Evolutionary conservation across 2,113 vertebrate species (phyloP).

Genomic region (Pluvianellus socialis): DNA sequence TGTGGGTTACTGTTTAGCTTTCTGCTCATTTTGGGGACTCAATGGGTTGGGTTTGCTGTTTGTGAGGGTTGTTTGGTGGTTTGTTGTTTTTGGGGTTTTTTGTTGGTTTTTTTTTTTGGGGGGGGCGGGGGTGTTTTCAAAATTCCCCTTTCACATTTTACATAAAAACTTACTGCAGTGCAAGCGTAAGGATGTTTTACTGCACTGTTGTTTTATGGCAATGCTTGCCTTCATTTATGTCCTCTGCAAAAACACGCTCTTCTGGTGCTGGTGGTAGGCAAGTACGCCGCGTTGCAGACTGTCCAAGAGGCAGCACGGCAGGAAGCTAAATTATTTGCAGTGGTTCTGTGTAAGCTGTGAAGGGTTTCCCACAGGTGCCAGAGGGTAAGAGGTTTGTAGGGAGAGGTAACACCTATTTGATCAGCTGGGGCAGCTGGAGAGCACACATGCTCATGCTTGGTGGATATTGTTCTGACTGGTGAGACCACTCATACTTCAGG

Average conservation of each 20-base stretch:
- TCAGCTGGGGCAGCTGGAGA: not conserved
- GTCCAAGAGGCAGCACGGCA: not conserved
- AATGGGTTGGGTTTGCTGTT: not conserved
- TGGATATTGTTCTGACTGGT: not conserved
- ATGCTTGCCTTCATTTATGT: not conserved
- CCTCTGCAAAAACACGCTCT: not conserved
- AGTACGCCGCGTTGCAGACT: accelerated
- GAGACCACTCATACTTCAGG: not conserved
- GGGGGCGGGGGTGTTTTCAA: not conserved
- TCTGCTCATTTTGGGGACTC: not conserved
- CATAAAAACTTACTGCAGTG: not conserved
- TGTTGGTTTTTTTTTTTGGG: not conserved
- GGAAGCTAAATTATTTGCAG: not conserved
- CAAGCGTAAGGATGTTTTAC: not conserved
- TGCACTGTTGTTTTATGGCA: not conserved
- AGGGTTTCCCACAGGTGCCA: not conserved
- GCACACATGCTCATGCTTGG: not conserved
- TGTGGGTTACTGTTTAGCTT: not conserved
- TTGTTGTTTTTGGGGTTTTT: too few species aligned
- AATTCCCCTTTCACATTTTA: not conserved
- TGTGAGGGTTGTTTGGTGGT: too few species aligned
- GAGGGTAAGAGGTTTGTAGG: not conserved
- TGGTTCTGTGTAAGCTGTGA: not conserved
- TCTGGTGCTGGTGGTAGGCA: not conserved
- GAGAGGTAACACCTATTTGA: not conserved